A percentile compares a stretch with the other conserved stretches of the same genome.
Evolutionary conservation across 2,797 vertebrate genomes (phyloP).

Genomic region (Protosalanx chinensis): DNA sequence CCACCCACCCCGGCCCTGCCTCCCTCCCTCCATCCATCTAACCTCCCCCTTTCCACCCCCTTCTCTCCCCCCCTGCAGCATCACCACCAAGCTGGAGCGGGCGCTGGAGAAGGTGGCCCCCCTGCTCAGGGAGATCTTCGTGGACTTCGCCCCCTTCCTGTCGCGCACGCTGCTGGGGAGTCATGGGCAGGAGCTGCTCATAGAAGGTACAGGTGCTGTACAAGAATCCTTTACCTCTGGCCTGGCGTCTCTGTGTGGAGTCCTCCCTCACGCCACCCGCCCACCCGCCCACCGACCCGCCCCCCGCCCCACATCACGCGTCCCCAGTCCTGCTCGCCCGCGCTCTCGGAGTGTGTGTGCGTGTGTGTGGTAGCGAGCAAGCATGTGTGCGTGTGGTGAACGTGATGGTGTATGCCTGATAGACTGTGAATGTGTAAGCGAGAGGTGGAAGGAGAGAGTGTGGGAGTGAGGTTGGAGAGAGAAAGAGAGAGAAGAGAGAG

Average conservation of each 20-base stretch:
- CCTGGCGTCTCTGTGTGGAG: slow-evolving; percentile 78
- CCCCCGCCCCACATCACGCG: slow-evolving; percentile 11
- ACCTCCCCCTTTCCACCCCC: slow-evolving; percentile 30
- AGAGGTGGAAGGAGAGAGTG: neutral
- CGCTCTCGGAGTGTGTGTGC: neutral
- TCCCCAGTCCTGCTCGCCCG: no score
- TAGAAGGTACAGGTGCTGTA: slow-evolving; percentile 81
- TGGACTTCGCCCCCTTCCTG: slow-evolving; percentile 97
- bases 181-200: slow-evolving; percentile 95
- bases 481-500: neutral
- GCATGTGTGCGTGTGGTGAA: no score
- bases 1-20: slow-evolving; percentile 92
- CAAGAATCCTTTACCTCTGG: slow-evolving; percentile 75
- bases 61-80: slow-evolving; percentile 55
- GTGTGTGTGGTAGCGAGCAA: slow-evolving; percentile 1
- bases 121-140: slow-evolving; percentile 94
- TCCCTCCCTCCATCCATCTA: slow-evolving; percentile 54
- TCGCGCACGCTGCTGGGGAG: slow-evolving; percentile 97
- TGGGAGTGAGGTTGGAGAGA: slow-evolving; percentile 5
- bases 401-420: no score
- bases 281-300: no score
- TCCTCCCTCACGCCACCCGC: slow-evolving; percentile 48
- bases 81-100: slow-evolving; percentile 76
- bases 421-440: neutral
- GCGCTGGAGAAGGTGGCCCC: slow-evolving; percentile 93